Base-by-base conservation (phyloP, 2,113 vertebrate species). In the Tragelaphus scriptus region DNA sequence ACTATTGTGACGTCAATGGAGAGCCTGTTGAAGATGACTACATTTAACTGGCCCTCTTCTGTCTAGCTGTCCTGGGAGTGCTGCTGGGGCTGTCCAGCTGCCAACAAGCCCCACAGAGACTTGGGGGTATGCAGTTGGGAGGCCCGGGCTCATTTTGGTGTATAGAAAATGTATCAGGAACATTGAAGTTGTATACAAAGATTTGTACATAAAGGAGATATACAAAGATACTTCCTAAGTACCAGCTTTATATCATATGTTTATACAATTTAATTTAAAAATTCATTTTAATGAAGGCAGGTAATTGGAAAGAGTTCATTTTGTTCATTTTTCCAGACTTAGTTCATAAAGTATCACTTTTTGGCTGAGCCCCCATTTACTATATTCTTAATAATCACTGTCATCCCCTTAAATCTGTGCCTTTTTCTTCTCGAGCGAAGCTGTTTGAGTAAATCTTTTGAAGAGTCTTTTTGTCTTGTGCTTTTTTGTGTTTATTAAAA, bases 21-120 rank as follows among this genome's bases (percentile, higher is more conserved):
- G 99, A 99, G 84, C 99, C 99, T 0, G 99, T 99, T 75, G 99
- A 99, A 19, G 99, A 99, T 28, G 99, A 99, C 98, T 99, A 99
- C 98, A 99, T 99, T 96, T 99, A 98, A 99, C 89, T 32, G 94
- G 89, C 59, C 88, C 49, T 88, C 81, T 51, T 61, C 89, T 79
- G 91, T 88, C 96, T 61, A 80, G 71, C 86, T 84, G 7, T 96
- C 93, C 96, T 97, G 91, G 94, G 63, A 25, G 94, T 97, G 80
- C 96, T 87, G 14, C 89, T 88, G 96, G 97, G 95, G 94, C 93
- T 26, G 1, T 53, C 59, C 94, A 2, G 88, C 97, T 98, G 82
- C 94, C 85, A 32, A 55, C 36, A 25, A 82, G 97, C 95, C 87
- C 91, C 98, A 80, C 96, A 55, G 97, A 90, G 93, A 85, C 93